Conservation (phyloP, 2,113 vertebrate species). For the Phaetusa simplex region DNA sequence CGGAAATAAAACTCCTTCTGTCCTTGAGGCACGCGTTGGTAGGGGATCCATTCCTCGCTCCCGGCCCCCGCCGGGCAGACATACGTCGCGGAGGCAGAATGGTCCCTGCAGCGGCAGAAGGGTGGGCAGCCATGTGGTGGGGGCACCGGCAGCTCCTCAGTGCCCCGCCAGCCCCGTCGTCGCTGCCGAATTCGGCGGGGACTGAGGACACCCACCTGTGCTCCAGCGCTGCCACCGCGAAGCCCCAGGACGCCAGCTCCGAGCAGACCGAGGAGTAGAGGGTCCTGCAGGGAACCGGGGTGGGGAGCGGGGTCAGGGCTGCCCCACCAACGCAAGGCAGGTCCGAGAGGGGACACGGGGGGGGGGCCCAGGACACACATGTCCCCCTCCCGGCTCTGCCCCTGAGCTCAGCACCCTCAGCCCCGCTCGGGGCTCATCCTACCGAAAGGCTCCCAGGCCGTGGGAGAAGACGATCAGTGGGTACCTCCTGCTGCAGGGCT, state of each 20-base stretch:
- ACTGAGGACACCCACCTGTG: constrained; percentile 69
- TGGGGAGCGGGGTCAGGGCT: neutral
- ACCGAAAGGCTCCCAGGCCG: constrained; percentile 78
- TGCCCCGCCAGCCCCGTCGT: neutral
- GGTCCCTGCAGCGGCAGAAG: constrained; percentile 64
- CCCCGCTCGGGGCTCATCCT: neutral
- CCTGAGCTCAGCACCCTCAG: neutral
- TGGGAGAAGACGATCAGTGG: constrained; percentile 83
- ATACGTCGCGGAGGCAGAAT: constrained; percentile 74
- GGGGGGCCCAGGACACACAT: fast-evolving
- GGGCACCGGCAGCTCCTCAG: fast-evolving
- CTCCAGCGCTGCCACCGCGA: constrained; percentile 71
- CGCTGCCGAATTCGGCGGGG: fast-evolving
- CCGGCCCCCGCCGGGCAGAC: constrained; percentile 16
- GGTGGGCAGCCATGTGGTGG: fast-evolving
- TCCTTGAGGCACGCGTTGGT: constrained; percentile 49
- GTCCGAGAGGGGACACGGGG: fast-evolving
- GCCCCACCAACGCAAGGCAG: neutral
- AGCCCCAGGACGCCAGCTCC: constrained; percentile 76
- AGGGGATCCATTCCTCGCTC: constrained; percentile 74
- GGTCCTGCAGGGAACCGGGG: constrained; percentile 38
- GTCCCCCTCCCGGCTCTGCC: neutral
- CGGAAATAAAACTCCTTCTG: constrained; percentile 78
- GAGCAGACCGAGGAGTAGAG: constrained; percentile 75
- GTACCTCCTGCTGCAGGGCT: constrained; percentile 49